Evolutionary conservation across 2,888 invertebrate species (phyloP).

Genomic region (Leptinotarsa haldemani): DNA sequence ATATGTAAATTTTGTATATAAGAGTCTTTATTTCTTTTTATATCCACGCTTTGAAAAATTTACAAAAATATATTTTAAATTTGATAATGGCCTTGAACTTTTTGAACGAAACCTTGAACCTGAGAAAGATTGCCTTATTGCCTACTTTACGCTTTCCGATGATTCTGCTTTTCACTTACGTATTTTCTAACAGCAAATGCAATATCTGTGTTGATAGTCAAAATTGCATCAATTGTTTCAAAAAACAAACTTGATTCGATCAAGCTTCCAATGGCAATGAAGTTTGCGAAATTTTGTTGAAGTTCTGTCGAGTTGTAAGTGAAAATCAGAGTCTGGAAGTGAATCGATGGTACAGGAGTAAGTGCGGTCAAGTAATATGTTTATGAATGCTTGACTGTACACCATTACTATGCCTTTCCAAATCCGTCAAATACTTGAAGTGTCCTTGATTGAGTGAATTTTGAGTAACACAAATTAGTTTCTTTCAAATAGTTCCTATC

Average conservation of each 20-base stretch:
- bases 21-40: conserved; percentile 26
- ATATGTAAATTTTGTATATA: conserved; percentile 27
- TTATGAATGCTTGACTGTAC: conserved; percentile 2
- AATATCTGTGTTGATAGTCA: neutral
- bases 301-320: neutral
- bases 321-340: neutral
- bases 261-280: too few relatives aligned
- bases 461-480: conserved; percentile 7
- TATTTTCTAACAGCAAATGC: neutral
- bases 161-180: neutral
- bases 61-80: conserved; percentile 13
- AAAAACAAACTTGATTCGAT: too few relatives aligned
- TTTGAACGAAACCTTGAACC: conserved; percentile 16
- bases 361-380: neutral
- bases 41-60: conserved; percentile 7
- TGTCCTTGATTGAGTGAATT: conserved; percentile 15
- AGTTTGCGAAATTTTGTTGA: neutral
- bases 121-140: conserved; percentile 11
- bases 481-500: conserved; percentile 19
- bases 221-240: too few relatives aligned
- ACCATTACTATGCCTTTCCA: conserved; percentile 18
- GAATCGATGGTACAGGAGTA: neutral
- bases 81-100: conserved; percentile 19
- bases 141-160: neutral
- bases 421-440: conserved; percentile 19